Evolutionary conservation across 2,888 invertebrate species (phyloP).

Genomic region (Branchellion lobata): DNA sequence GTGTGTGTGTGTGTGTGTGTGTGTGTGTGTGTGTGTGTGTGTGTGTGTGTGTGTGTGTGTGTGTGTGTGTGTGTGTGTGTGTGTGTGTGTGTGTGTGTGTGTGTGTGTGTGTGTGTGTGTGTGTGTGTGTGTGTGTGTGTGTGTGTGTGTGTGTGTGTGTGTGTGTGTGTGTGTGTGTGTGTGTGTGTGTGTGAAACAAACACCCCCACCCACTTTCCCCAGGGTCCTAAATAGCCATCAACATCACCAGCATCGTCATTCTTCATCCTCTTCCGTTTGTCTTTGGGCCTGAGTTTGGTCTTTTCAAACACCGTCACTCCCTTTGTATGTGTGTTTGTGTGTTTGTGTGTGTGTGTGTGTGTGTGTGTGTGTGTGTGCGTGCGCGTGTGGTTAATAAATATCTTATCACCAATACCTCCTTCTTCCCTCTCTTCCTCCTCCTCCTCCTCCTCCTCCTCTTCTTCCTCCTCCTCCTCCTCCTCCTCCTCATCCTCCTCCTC

Average conservation of each 20-base stretch:
- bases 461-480: neutral
- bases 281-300: conserved; percentile 66
- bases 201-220: conserved; percentile 79
- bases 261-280: conserved; percentile 73
- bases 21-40: too few species aligned
- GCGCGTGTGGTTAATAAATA: conserved; percentile 51
- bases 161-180: too few species aligned
- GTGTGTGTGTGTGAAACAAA: too few species aligned
- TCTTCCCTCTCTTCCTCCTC: neutral
- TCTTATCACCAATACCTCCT: neutral
- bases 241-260: conserved; percentile 89
- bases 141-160: too few species aligned
- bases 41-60: too few species aligned
- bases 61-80: too few species aligned
- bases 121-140: too few species aligned
- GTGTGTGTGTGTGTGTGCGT: neutral
- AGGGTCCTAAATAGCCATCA: conserved; percentile 92
- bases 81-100: too few species aligned
- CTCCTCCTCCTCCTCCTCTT: neutral
- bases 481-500: too few species aligned
- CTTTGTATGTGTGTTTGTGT: neutral
- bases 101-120: too few species aligned
- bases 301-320: conserved; percentile 76
- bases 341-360: neutral
- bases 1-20: too few species aligned